Evolutionary conservation across 2,113 vertebrate species (phyloP).

Genomic region (Geococcyx californianus): DNA sequence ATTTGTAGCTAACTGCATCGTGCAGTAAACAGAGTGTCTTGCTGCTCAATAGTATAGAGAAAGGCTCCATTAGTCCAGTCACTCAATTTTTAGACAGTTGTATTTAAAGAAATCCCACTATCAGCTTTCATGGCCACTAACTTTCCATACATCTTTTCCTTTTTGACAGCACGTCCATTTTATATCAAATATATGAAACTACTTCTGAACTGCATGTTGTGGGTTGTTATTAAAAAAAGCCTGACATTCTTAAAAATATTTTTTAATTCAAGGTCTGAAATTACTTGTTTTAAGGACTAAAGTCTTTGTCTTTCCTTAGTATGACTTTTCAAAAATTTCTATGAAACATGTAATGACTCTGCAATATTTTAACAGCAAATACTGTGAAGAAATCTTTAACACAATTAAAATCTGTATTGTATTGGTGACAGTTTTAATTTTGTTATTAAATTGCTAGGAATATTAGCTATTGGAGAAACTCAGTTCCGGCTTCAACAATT

Average conservation of each 20-base stretch:
- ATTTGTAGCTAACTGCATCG: background rate
- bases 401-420: background rate
- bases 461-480: background rate
- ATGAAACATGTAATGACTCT: background rate
- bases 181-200: background rate
- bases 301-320: background rate
- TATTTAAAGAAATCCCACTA: background rate
- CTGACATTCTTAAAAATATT: background rate
- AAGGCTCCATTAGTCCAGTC: background rate
- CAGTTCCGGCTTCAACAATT: background rate
- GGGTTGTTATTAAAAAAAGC: background rate
- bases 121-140: background rate
- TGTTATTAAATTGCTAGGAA: background rate
- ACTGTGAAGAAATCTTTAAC: background rate
- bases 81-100: background rate
- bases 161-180: background rate
- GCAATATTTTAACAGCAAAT: background rate
- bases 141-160: background rate
- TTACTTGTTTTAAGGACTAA: background rate
- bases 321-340: background rate
- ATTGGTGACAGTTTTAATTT: background rate
- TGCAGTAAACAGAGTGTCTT: background rate
- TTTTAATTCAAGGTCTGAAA: background rate
- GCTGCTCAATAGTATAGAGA: background rate
- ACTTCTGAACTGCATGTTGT: background rate